Base-by-base conservation (phyloP, 2,888 invertebrate species). In the Hypercompe scribonia region DNA sequence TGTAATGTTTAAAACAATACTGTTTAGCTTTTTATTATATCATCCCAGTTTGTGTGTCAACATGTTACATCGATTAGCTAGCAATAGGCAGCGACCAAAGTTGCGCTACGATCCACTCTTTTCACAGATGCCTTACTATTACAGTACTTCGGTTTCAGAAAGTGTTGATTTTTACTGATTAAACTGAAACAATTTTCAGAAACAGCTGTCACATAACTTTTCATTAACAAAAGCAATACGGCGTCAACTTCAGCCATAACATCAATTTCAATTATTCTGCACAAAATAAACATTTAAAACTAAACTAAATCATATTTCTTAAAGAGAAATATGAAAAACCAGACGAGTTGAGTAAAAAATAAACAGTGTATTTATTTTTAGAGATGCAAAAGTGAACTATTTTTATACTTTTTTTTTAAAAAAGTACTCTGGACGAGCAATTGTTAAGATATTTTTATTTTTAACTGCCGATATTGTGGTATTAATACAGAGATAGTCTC, bases 401-500 rank as follows among this genome's bases (percentile, higher is more conserved):
- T 39, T 69, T 69, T 69, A 42, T n/a, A n/a, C n/a, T 54, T 63
- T 54, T 34, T 68, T 68, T 68, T 36, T 36, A 8, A 63, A 34
- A 64, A 64, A 64, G 28, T 46, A 11, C n/a, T 70, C 46, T 63
- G 33, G 15, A 65, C 39, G 65, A 65, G 54, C 68, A 72, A 72
- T 69, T 31, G 46, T 63, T 58, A 18, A 21, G 50, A 70, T 50
- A 69, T 71, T 69, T 72, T 70, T 58, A 75, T 50, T 72, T 42
- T 46, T 28, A 42, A 39, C 34, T 31, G 67, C 31, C 36, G 54
- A 58, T 63, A 34, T 64, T 69, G 50, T 50, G 34, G 65, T 70
- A 75, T 73, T 68, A 70, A 70, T 75, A 68, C 36, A 13, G 46
- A 65, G 58, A 42, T 28, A 54, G 65, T 70, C 34, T 70, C 36